phyloP scores from a whole-genome alignment of 2,797 vertebrate species.

The Sardinella longiceps region DNA sequence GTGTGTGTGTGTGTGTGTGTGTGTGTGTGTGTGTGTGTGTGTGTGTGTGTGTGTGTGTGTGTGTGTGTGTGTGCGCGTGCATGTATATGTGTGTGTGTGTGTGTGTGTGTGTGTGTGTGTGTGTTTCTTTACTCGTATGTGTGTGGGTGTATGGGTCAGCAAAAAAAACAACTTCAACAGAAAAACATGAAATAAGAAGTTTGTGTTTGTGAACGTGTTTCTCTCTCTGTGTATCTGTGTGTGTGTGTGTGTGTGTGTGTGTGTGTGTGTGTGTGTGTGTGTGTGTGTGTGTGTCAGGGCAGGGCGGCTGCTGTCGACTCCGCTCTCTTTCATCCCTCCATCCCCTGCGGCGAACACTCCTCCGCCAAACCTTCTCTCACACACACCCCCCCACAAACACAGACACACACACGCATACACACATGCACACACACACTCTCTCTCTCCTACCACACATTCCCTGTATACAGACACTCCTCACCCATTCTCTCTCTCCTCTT shows the following conservation, averaged over 20 bases:
- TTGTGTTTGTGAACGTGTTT: background rate
- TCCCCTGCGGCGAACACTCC: slow-evolving; percentile 6
- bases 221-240: background rate
- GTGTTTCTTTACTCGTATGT: background rate
- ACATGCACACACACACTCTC: background rate
- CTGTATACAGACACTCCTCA: too few species aligned
- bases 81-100: too few species aligned
- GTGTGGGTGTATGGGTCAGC: background rate
- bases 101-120: too few species aligned
- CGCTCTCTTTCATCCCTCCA: slow-evolving; percentile 28
- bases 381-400: slow-evolving; percentile 13
- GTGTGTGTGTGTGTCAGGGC: slow-evolving; percentile 35
- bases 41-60: too few species aligned
- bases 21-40: too few species aligned
- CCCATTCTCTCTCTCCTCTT: too few species aligned
- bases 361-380: background rate
- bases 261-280: background rate
- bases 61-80: too few species aligned
- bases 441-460: too few species aligned
- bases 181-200: background rate
- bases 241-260: slow-evolving; percentile 11
- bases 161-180: background rate
- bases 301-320: slow-evolving; percentile 27
- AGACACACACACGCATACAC: too few species aligned
- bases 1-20: background rate